Percentiles rank a stretch among this genome's conserved stretches.
Conservation (phyloP, 2,113 vertebrate species). For the Gila orcuttii region DNA sequence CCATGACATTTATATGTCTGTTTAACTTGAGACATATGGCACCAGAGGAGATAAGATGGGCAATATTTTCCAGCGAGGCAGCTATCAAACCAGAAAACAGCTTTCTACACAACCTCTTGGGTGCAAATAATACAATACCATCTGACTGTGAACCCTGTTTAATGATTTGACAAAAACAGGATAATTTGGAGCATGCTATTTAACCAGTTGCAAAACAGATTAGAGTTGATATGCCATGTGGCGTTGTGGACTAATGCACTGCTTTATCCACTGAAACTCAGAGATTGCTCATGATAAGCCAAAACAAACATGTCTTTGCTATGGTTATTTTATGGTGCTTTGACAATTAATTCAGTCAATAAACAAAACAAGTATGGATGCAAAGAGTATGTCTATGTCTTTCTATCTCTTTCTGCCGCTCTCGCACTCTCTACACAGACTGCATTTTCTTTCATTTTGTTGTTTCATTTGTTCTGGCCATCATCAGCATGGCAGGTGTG, state of each 20-base stretch:
- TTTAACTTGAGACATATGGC: slow-evolving; percentile 56
- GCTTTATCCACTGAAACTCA: slow-evolving; percentile 36
- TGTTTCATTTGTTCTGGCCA: slow-evolving; percentile 52
- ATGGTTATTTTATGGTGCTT: not conserved
- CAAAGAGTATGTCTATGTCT: not conserved
- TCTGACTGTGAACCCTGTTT: slow-evolving; percentile 5
- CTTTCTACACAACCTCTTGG: slow-evolving; percentile 32
- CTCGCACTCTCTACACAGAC: not conserved
- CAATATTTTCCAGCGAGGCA: slow-evolving; percentile 51
- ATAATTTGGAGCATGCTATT: slow-evolving; percentile 21
- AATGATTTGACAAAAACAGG: slow-evolving; percentile 25
- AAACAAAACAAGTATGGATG: slow-evolving; percentile 10
- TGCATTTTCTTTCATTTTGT: slow-evolving; percentile 66
- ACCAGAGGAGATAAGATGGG: slow-evolving; percentile 64
- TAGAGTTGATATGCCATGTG: not conserved
- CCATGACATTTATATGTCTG: slow-evolving; percentile 61
- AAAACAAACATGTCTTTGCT: slow-evolving; percentile 8
- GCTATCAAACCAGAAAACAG: slow-evolving; percentile 49
- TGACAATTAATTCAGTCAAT: slow-evolving; percentile 10
- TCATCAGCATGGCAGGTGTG: slow-evolving; percentile 74
- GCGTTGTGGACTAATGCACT: slow-evolving; percentile 14
- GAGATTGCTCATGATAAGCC: slow-evolving; percentile 17
- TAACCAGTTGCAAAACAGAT: slow-evolving; percentile 34
- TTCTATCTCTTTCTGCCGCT: not conserved
- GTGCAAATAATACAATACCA: slow-evolving; percentile 49